Evolutionary conservation across 2,888 invertebrate genomes (phyloP).

Genomic region (Blastobasis lacticolella): DNA sequence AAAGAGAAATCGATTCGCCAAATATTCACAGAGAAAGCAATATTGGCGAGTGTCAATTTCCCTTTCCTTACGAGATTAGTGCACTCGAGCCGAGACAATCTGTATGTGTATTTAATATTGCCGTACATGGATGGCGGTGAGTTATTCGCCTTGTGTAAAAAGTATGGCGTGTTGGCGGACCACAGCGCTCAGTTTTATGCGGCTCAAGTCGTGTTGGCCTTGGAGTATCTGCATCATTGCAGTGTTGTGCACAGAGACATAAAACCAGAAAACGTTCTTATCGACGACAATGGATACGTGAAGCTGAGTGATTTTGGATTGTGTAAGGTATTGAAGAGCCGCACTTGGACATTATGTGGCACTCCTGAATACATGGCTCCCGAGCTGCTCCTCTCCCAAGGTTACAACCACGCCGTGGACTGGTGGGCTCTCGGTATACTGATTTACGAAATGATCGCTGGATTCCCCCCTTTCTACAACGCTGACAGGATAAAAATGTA

Average conservation of each 20-base stretch:
- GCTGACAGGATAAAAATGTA: slow-evolving; percentile 92
- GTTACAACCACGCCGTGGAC: slow-evolving; percentile 92
- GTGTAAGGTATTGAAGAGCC: slow-evolving; percentile 81
- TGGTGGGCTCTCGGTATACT: slow-evolving; percentile 96
- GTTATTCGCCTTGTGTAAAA: slow-evolving; percentile 81
- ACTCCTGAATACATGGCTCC: slow-evolving; percentile 98
- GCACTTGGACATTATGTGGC: slow-evolving; percentile 95
- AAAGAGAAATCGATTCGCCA: slow-evolving; percentile 88
- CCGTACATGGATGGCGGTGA: slow-evolving; percentile 90
- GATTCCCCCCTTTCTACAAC: slow-evolving; percentile 92
- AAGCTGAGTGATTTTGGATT: slow-evolving; percentile 95
- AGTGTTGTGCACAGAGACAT: slow-evolving; percentile 90
- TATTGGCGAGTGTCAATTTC: slow-evolving; percentile 86
- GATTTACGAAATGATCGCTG: slow-evolving; percentile 90
- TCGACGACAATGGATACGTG: slow-evolving; percentile 82
- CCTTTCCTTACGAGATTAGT: slow-evolving; percentile 88
- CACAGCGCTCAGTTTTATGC: slow-evolving; percentile 88
- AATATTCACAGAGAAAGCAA: slow-evolving; percentile 87
- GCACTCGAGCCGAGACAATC: slow-evolving; percentile 87
- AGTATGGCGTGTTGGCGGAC: slow-evolving; percentile 77
- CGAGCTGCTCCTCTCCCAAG: slow-evolving; percentile 90
- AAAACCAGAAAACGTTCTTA: slow-evolving; percentile 91
- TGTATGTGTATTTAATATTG: slow-evolving; percentile 85
- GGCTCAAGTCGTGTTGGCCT: slow-evolving; percentile 88
- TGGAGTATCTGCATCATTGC: slow-evolving; percentile 92